These are phyloP conservation scores for Phortica magna DNA, from an alignment of 2,888 invertebrate species.

Conservation along the genomic window DNA sequence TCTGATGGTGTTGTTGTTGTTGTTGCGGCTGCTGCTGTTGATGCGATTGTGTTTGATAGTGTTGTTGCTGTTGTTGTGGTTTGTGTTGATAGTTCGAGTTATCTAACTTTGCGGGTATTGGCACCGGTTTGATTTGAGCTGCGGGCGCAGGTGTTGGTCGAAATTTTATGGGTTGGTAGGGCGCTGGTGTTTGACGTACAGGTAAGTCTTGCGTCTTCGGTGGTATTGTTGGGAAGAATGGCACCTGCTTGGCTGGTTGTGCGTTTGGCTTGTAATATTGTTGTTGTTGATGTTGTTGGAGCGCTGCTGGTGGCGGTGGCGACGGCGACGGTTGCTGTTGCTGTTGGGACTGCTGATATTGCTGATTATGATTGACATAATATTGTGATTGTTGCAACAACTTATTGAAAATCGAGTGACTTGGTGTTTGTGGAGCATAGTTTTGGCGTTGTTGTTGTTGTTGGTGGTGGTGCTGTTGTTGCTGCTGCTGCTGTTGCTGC, in stretches of 20 bases:
- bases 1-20: slow-evolving; percentile 62
- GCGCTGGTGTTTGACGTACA: slow-evolving; percentile 52
- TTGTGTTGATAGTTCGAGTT: slow-evolving; percentile 68
- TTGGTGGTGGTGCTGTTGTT: slow-evolving; percentile 48
- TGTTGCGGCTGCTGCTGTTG: slow-evolving; percentile 63
- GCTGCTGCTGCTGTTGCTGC: slow-evolving; percentile 40
- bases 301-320: slow-evolving; percentile 47
- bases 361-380: slow-evolving; percentile 70
- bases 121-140: slow-evolving; percentile 65
- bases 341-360: slow-evolving; percentile 57
- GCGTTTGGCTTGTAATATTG: slow-evolving; percentile 58
- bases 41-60: slow-evolving; percentile 55
- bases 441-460: slow-evolving; percentile 56
- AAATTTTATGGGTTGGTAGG: slow-evolving; percentile 76
- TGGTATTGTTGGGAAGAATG: slow-evolving; percentile 70
- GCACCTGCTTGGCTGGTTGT: slow-evolving; percentile 64
- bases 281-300: slow-evolving; percentile 46
- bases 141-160: slow-evolving; percentile 71
- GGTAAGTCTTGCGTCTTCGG: slow-evolving; percentile 64
- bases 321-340: slow-evolving; percentile 48
- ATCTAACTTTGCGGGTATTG: slow-evolving; percentile 66
- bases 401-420: slow-evolving; percentile 64
- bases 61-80: slow-evolving; percentile 65
- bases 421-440: slow-evolving; percentile 58
- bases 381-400: slow-evolving; percentile 68